Evolutionary conservation across 2,113 vertebrate species (phyloP).

Genomic region (Alethe castanea): DNA sequence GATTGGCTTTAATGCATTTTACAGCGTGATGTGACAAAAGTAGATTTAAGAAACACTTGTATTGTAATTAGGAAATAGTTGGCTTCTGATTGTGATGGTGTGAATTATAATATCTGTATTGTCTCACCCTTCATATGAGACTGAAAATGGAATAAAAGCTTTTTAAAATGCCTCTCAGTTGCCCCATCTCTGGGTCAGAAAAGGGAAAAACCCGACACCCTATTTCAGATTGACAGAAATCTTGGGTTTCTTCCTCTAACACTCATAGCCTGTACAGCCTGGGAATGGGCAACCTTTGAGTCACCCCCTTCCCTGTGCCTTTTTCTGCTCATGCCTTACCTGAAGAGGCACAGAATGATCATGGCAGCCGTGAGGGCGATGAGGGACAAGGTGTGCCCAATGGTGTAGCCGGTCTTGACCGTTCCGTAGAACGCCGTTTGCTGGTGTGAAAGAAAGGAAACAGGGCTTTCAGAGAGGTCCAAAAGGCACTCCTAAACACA

Average conservation of each 20-base stretch:
- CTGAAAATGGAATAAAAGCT: too few relatives aligned
- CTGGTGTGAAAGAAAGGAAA: neutral
- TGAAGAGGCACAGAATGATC: conserved; percentile 89
- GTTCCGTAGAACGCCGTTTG: conserved; percentile 81
- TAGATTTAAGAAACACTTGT: too few relatives aligned
- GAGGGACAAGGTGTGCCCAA: conserved; percentile 90
- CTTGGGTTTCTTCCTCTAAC: neutral
- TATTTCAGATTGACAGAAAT: neutral
- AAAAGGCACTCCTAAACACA: neutral
- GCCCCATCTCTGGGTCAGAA: too few relatives aligned
- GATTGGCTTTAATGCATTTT: too few relatives aligned
- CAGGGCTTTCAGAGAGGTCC: neutral
- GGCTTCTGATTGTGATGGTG: too few relatives aligned
- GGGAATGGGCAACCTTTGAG: neutral
- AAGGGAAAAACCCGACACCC: too few relatives aligned
- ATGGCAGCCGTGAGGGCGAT: conserved; percentile 84
- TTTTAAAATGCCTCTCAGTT: too few relatives aligned
- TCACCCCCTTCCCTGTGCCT: neutral
- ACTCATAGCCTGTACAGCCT: neutral
- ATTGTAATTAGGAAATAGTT: too few relatives aligned
- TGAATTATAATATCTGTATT: too few relatives aligned
- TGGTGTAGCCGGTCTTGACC: conserved; percentile 90
- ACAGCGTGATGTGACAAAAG: too few relatives aligned
- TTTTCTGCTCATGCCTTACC: conserved; percentile 70
- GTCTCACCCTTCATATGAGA: too few relatives aligned